phyloP scores from a whole-genome alignment of 1,140 invertebrate genomes.

The Drosophila takahashii region DNA sequence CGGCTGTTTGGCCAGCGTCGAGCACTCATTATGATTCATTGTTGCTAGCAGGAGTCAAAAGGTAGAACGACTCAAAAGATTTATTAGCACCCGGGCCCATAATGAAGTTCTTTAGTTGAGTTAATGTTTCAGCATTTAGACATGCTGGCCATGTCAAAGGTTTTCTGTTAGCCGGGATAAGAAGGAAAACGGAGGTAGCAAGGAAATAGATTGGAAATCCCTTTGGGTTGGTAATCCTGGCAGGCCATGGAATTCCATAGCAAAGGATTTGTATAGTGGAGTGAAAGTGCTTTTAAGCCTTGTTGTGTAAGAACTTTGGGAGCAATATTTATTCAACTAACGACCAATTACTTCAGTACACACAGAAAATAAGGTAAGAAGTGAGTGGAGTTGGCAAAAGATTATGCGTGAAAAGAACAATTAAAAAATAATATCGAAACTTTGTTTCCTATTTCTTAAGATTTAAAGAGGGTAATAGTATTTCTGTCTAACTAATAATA shows the following conservation, averaged over 20 bases:
- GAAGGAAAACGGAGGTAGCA: background rate
- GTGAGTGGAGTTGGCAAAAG: too few species aligned
- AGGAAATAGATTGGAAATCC: slow-evolving; percentile 30
- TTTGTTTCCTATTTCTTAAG: too few species aligned
- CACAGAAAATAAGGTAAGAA: background rate
- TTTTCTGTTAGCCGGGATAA: slow-evolving; percentile 7
- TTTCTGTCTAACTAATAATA: too few species aligned
- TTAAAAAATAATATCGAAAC: too few species aligned
- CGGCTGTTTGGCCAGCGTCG: slow-evolving; percentile 12
- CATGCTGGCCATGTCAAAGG: slow-evolving; percentile 27
- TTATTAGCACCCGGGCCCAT: slow-evolving; percentile 53
- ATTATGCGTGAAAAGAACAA: too few species aligned
- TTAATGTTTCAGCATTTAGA: slow-evolving; percentile 68
- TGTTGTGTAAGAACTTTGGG: background rate
- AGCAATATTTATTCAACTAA: slow-evolving; percentile 3
- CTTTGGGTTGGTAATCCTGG: slow-evolving; percentile 6
- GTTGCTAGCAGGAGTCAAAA: slow-evolving; percentile 64
- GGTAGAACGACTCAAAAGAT: slow-evolving; percentile 70
- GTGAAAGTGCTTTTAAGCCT: slow-evolving; percentile 1
- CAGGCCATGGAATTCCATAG: slow-evolving; percentile 12
- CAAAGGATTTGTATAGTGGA: slow-evolving; percentile 20
- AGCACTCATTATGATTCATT: slow-evolving; percentile 76
- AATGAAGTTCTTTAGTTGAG: slow-evolving; percentile 74
- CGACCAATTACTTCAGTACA: background rate
- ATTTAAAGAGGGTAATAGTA: too few species aligned